Evolutionary conservation across 2,888 invertebrate species (phyloP), one percentile per base, ranked within the genome.

Genomic region (Tricholauxania praeusta): DNA sequence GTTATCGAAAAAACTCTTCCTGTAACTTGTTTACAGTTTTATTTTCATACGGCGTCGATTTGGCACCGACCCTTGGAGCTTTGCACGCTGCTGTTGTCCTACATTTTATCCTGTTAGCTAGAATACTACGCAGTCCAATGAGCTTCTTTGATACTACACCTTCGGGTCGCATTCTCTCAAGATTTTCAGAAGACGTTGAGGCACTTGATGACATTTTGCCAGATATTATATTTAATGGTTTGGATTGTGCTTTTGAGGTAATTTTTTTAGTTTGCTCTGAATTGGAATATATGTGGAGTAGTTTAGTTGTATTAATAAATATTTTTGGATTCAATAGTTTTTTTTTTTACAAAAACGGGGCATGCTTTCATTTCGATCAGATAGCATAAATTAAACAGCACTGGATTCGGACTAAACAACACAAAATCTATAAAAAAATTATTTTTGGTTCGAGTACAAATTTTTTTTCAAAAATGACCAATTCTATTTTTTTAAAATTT

Each of bases 111-210:
- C 80, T 91, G 79, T 83, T 92, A 73, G 72, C 77, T 49, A 88
- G 88, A 75, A 85, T 91, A 72, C 79, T 91, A 72, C 86, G 87
- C 75, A 86, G 87, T 28, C 91, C 91, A 39, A 85, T 91, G 86
- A 81, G 84, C 69, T 91, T 92, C 86, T 91, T 90, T 81, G 92
- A 92, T 83, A 90, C 89, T 60, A 92, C 91, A 62, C 92, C 92
- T 52, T 77, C 88, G 74, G 92, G 92, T 80, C 88, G 92, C 73
- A 89, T 92, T 76, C 84, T 92, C 74, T 88, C 89, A 71, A 85
- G 90, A 65, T 90, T 89, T 80, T 88, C 89, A 15, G 88, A 88
- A 85, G 89, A 89, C 78, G 81, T 88, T 73, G 88, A 89, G 74
- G 82, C 85, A 32, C 59, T 89, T 73, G 89, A 89, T 81, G 81